Conservation (phyloP, 1,140 invertebrate genomes). For the Hylyphantes graminicola region DNA sequence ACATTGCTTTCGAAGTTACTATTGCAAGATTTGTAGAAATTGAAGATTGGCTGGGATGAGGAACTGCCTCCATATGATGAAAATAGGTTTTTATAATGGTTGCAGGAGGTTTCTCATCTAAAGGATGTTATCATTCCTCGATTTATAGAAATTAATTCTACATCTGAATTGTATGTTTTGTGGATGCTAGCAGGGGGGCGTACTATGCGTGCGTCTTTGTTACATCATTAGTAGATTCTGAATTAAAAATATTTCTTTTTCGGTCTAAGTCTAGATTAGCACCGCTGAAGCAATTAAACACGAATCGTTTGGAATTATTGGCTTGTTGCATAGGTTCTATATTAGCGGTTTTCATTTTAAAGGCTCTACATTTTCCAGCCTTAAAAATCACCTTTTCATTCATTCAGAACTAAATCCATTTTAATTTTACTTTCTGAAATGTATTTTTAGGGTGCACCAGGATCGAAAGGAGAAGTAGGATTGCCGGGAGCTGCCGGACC, state of each 20-base stretch:
- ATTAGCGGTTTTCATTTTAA: no score
- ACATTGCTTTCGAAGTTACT: no score
- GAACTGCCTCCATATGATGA: constrained; percentile 12
- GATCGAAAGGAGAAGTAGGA: constrained; percentile 77
- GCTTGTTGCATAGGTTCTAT: not conserved
- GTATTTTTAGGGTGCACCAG: constrained; percentile 72
- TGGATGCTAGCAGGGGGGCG: not conserved
- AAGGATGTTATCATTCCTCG: constrained; percentile 18
- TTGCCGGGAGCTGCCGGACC: constrained; percentile 74
- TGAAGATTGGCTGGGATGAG: not conserved
- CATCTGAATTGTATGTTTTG: constrained; percentile 8
- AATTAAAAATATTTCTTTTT: constrained; percentile 22
- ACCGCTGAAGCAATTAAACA: not conserved
- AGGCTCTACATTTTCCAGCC: not conserved
- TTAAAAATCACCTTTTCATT: no score
- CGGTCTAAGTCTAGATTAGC: constrained; percentile 43
- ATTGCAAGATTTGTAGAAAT: no score
- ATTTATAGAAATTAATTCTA: constrained; percentile 20
- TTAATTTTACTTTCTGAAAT: not conserved
- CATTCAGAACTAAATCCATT: no score
- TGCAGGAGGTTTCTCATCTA: not conserved
- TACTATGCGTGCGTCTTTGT: constrained; percentile 12
- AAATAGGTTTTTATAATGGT: constrained; percentile 13
- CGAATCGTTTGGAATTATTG: constrained; percentile 11
- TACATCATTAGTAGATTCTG: constrained; percentile 5